Evolutionary conservation across 2,113 vertebrate genomes (phyloP).

Genomic region (Catagonus wagneri): DNA sequence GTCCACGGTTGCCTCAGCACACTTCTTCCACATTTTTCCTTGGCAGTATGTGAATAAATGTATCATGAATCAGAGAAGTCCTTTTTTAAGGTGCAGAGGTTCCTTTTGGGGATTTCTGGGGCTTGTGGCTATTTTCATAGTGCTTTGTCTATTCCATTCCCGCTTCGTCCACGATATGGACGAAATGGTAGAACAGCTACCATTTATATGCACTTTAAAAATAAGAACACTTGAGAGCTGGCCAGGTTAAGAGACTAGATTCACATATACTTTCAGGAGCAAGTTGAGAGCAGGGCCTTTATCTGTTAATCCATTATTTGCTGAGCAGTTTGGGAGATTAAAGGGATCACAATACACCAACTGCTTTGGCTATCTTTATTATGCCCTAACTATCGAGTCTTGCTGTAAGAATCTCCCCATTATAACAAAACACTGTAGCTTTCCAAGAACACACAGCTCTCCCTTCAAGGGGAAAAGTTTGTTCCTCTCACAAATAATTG

Average conservation of each 20-base stretch:
- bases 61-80: background rate
- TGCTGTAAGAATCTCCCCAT: background rate
- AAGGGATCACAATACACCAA: background rate
- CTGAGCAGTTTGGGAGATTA: background rate
- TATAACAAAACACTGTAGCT: background rate
- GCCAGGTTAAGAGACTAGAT: background rate
- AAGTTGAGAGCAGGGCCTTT: background rate
- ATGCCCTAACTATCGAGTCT: background rate
- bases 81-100: background rate
- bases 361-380: background rate
- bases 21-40: background rate
- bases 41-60: background rate
- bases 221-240: background rate
- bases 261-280: background rate
- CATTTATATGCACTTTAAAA: background rate
- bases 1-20: background rate
- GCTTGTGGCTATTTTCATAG: background rate
- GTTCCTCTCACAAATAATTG: background rate
- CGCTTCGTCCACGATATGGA: background rate
- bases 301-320: background rate
- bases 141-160: background rate
- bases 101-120: background rate
- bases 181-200: background rate
- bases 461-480: background rate
- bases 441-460: background rate